Conservation (phyloP, 2,888 invertebrate species). For the Brenthis daphne region DNA sequence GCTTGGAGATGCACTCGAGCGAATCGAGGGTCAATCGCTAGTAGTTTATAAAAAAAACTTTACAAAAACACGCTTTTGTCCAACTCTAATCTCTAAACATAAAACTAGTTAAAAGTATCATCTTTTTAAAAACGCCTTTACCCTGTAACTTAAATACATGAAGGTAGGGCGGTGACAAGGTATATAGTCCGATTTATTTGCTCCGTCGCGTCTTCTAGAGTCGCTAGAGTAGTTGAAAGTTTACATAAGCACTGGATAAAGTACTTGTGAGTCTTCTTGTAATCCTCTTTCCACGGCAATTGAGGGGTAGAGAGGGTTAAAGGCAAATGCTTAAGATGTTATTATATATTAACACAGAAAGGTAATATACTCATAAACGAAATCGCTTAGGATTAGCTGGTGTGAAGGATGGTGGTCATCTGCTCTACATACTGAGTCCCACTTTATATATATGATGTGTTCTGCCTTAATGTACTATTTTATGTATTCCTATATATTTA, state of each 20-base stretch:
- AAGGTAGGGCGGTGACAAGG: constrained; percentile 23
- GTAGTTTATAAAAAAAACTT: no score
- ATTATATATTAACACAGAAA: constrained; percentile 3
- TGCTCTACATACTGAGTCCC: no score
- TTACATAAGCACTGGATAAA: constrained; percentile 24
- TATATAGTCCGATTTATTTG: constrained; percentile 32
- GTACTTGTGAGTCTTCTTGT: constrained; percentile 23
- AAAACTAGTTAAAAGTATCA: background rate
- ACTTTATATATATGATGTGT: no score
- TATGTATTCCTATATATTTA: no score
- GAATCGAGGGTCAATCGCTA: no score
- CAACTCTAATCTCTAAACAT: no score
- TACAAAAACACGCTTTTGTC: no score
- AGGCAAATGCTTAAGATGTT: background rate
- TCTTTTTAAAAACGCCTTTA: constrained; percentile 7
- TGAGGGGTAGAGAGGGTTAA: constrained; percentile 18
- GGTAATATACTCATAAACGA: no score
- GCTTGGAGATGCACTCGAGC: no score
- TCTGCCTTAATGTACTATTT: no score
- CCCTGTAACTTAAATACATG: constrained; percentile 5
- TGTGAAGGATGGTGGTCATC: no score
- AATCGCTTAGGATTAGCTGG: no score
- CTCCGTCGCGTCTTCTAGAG: constrained; percentile 17
- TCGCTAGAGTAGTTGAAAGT: constrained; percentile 21
- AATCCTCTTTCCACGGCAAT: constrained; percentile 17